Percentiles rank a stretch among this genome's conserved stretches.
These are phyloP conservation scores for Zosterops borbonicus DNA, from an alignment of 2,113 vertebrate genomes.

Conservation along the genomic window DNA sequence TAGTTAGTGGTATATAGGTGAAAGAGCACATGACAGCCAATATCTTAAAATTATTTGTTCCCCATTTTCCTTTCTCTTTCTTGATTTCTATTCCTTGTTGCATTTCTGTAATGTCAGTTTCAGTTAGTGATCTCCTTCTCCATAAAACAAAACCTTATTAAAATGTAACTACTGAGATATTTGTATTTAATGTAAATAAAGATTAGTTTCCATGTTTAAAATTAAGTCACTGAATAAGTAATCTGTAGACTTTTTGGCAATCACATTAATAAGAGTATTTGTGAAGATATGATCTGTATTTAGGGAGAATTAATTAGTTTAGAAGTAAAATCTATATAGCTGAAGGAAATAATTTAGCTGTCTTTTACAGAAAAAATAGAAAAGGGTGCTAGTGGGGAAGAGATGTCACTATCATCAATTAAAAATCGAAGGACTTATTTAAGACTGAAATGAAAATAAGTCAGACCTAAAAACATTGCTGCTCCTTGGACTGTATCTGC, in stretches of 20 bases:
- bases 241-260: neutral
- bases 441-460: slow-evolving; percentile 33
- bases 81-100: neutral
- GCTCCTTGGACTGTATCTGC: neutral
- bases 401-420: neutral
- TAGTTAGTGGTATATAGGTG: neutral
- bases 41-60: neutral
- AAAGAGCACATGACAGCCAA: neutral
- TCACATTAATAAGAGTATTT: neutral
- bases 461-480: neutral
- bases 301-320: slow-evolving; percentile 31
- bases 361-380: slow-evolving; percentile 14
- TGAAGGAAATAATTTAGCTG: neutral
- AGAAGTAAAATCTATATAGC: slow-evolving; percentile 31
- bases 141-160: neutral
- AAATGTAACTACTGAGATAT: neutral
- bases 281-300: neutral
- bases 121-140: neutral
- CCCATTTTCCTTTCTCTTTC: neutral
- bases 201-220: neutral
- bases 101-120: neutral
- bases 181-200: neutral
- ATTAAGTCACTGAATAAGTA: neutral
- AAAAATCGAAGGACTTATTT: neutral
- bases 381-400: neutral